Percentiles rank a stretch among this genome's conserved stretches.
Evolutionary conservation across 2,797 vertebrate species (phyloP).

Genomic region (Coccyzus lansbergi): DNA sequence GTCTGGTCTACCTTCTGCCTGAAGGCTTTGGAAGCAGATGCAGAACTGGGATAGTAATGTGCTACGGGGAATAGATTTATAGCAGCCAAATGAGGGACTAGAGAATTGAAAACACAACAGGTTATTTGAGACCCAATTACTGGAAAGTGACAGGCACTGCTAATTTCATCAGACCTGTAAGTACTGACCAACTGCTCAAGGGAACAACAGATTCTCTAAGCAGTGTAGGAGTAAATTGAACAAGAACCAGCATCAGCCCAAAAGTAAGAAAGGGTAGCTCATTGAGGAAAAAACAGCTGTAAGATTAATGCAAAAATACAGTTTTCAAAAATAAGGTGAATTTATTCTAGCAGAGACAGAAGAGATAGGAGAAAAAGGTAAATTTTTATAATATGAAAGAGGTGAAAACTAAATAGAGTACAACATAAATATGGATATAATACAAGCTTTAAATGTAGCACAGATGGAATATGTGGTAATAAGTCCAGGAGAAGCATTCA

Average conservation of each 20-base stretch:
- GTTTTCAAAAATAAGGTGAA: not conserved
- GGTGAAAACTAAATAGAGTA: not conserved
- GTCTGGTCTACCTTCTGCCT: not conserved
- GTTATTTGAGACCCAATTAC: not conserved
- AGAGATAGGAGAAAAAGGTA: not conserved
- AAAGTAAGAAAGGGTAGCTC: not conserved
- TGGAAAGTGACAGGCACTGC: not conserved
- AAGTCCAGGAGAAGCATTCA: not conserved
- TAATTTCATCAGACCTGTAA: constrained; percentile 26
- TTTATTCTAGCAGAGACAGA: not conserved
- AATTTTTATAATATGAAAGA: not conserved
- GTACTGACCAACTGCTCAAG: not conserved
- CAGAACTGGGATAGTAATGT: not conserved
- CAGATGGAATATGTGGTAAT: not conserved
- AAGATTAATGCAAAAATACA: not conserved
- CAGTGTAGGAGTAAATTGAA: not conserved
- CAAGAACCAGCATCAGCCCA: not conserved
- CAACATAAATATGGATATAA: not conserved
- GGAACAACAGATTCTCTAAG: not conserved
- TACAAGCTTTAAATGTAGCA: not conserved
- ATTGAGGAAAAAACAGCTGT: not conserved
- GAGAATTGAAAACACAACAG: not conserved
- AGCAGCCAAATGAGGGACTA: not conserved
- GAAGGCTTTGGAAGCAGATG: not conserved
- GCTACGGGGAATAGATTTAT: not conserved